Conservation (phyloP, 2,797 vertebrate species). For the Ctenopoma multispine region DNA sequence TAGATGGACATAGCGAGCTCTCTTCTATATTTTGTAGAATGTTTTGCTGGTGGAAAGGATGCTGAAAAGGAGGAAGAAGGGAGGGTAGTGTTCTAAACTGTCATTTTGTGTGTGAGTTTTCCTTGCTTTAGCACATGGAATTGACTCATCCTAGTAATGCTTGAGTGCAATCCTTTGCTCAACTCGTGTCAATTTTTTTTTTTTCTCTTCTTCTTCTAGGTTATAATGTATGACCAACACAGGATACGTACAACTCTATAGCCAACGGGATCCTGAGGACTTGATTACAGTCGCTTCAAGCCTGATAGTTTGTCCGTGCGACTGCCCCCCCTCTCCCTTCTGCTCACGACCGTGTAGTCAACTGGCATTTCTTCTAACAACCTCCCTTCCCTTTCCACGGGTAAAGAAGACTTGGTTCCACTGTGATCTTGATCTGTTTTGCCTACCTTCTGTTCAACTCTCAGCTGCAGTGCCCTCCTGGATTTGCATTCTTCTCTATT, state of each 20-base stretch:
- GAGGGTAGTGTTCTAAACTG: background rate
- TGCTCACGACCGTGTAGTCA: conserved; percentile 69
- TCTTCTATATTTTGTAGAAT: background rate
- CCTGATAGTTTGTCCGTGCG: conserved; percentile 94
- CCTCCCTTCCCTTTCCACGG: conserved; percentile 66
- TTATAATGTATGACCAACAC: conserved; percentile 95
- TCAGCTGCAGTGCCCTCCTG: conserved; percentile 57
- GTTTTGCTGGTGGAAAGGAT: conserved; percentile 6
- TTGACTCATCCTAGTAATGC: conserved; percentile 37
- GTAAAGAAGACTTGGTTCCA: conserved; percentile 76
- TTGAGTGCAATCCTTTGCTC: conserved; percentile 14
- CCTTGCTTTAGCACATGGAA: conserved; percentile 40
- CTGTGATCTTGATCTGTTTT: conserved; percentile 73
- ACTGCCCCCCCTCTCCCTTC: conserved; percentile 82
- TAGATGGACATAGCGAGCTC: background rate
- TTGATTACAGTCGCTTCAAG: conserved; percentile 97
- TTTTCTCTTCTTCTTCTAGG: conserved; percentile 76
- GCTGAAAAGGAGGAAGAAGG: background rate
- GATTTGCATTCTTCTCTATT: conserved; percentile 78
- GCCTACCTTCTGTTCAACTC: conserved; percentile 70
- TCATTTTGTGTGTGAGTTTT: background rate
- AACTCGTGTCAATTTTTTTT: background rate
- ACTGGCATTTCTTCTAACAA: conserved; percentile 79
- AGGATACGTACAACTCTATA: conserved; percentile 98
- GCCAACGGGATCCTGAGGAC: conserved; percentile 92